Evolutionary conservation across 2,113 vertebrate genomes (phyloP).

Genomic region (Chrysochloris asiatica): DNA sequence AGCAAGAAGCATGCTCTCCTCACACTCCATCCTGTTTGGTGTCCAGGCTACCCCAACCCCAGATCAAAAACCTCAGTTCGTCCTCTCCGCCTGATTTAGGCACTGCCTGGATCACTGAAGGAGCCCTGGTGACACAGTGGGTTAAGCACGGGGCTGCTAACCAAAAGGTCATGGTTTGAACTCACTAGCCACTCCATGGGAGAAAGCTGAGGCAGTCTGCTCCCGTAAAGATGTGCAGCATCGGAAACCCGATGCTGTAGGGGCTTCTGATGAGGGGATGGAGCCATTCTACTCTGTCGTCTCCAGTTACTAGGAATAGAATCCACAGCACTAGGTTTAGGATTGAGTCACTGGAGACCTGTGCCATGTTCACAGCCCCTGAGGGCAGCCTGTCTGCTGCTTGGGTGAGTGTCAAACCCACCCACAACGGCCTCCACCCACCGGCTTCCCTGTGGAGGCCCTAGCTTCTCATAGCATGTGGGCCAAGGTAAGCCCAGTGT

Average conservation of each 20-base stretch:
- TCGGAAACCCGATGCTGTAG: too few species aligned
- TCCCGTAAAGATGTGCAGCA: too few species aligned
- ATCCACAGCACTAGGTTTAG: too few species aligned
- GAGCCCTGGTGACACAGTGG: too few species aligned
- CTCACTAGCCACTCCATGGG: too few species aligned
- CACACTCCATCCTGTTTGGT: neutral
- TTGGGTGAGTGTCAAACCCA: neutral
- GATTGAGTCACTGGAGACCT: too few species aligned
- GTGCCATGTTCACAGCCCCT: neutral
- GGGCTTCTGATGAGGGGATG: too few species aligned
- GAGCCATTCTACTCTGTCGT: too few species aligned
- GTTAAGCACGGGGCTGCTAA: too few species aligned
- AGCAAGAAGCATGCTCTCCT: neutral
- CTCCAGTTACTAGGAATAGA: too few species aligned
- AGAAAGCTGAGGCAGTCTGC: too few species aligned
- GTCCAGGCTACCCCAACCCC: neutral
- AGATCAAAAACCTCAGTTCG: neutral
- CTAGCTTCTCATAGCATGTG: neutral
- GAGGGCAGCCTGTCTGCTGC: neutral
- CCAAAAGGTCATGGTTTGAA: too few species aligned
- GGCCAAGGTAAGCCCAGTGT: neutral
- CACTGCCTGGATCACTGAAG: neutral
- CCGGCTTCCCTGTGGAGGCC: neutral
- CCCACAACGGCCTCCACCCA: neutral
- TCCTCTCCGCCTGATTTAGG: neutral